Percentiles rank a stretch among this genome's conserved stretches.
phyloP scores from a whole-genome alignment of 64 coral and sea anemone species.

The Anthopleura sola region DNA sequence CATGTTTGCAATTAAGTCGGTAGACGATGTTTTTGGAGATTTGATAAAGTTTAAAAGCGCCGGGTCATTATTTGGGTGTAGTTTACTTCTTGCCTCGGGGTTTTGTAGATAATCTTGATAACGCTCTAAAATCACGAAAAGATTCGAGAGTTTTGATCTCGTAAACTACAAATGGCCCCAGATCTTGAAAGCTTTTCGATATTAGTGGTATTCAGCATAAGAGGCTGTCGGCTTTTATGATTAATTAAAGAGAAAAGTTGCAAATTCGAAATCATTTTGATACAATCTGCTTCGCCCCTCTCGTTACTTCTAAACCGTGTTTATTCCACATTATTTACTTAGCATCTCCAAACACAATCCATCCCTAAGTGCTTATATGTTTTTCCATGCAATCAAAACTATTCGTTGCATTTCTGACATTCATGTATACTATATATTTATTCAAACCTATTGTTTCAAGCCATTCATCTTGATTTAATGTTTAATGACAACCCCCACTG shows the following conservation, averaged over 20 bases:
- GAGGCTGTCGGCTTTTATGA: not conserved
- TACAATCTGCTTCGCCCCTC: not conserved
- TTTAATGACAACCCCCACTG: not conserved
- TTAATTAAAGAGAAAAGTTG: not conserved
- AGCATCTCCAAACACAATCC: not conserved
- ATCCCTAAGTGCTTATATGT: not conserved
- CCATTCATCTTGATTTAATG: not conserved
- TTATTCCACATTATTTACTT: not conserved
- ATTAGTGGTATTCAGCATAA: not conserved
- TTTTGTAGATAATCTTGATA: not conserved
- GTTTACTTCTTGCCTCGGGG: not conserved
- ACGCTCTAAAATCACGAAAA: not conserved
- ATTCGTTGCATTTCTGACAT: not conserved
- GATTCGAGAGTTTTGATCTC: not conserved
- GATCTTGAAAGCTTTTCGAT: not conserved
- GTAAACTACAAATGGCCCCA: not conserved
- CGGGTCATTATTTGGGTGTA: slow-evolving; percentile 9
- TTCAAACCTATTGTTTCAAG: not conserved
- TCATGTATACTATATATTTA: not conserved
- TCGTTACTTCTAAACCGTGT: not conserved
- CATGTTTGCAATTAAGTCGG: not conserved
- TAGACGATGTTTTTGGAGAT: not conserved
- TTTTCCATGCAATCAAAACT: not conserved
- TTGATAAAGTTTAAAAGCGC: not conserved
- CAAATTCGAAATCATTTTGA: not conserved